These are phyloP conservation scores for Cichladusa arquata DNA, from an alignment of 2,113 vertebrate species.

Conservation along the genomic window DNA sequence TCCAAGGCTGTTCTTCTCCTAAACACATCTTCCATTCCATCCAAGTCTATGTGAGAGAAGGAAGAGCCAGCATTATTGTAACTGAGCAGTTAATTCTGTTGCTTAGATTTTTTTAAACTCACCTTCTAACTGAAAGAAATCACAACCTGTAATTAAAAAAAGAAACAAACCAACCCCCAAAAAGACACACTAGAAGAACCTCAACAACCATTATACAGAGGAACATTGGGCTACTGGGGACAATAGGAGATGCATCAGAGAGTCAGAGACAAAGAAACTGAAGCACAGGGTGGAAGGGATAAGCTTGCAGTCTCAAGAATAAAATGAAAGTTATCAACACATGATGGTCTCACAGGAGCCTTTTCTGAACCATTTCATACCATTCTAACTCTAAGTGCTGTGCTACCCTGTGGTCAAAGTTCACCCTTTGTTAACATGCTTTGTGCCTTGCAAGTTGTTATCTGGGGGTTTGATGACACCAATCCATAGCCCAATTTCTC, in stretches of 20 bases:
- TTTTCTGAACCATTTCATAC: not conserved
- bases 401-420: not conserved
- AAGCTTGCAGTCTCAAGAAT: not conserved
- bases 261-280: not conserved
- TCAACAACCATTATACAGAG: not conserved
- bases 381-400: not conserved
- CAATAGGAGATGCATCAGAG: not conserved
- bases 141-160: not conserved
- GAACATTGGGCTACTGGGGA: conserved; percentile 6
- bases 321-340: not conserved
- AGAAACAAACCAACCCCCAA: not conserved
- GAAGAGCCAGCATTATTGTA: not conserved
- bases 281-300: not conserved
- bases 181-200: not conserved
- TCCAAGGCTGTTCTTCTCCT: not conserved
- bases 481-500: not conserved
- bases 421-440: not conserved
- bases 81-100: not conserved
- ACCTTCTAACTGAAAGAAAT: not conserved
- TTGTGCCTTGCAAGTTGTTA: not conserved
- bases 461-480: not conserved
- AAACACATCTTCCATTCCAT: not conserved
- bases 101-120: not conserved
- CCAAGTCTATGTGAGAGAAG: not conserved
- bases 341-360: not conserved